Percentiles rank a stretch among this genome's conserved stretches.
Evolutionary conservation across 2,797 vertebrate genomes (phyloP).

Genomic region (Neosilurus mollespiculum): DNA sequence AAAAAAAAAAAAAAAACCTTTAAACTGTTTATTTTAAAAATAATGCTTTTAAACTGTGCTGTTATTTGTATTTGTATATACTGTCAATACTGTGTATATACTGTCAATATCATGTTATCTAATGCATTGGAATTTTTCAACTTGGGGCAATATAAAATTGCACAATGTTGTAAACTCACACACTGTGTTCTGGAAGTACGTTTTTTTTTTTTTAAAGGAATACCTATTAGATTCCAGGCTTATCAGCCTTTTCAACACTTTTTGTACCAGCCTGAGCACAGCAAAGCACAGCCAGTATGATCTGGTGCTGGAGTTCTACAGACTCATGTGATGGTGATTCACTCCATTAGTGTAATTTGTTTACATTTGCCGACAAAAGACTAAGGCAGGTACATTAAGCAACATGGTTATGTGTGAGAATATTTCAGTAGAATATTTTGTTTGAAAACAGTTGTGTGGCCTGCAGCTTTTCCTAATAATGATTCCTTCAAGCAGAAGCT

Average conservation of each 20-base stretch:
- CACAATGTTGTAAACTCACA: neutral
- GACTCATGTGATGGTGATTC: neutral
- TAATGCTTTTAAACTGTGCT: too few relatives aligned
- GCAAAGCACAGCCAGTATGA: neutral
- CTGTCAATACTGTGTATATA: too few relatives aligned
- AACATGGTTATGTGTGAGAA: neutral
- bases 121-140: neutral
- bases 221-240: neutral
- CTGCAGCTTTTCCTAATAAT: neutral
- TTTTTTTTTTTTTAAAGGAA: neutral
- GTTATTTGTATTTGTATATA: neutral
- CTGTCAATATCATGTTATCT: neutral
- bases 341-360: neutral
- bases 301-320: neutral
- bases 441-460: neutral
- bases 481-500: neutral
- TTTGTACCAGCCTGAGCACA: neutral
- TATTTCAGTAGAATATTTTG: neutral
- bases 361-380: constrained; percentile 27
- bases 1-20: too few relatives aligned
- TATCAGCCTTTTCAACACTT: constrained; percentile 30
- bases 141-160: neutral
- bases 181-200: neutral
- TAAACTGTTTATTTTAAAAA: neutral
- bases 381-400: neutral